Evolutionary conservation across 2,113 vertebrate species (phyloP), one percentile per base, ranked within the genome.

Genomic region (Lates calcarifer): DNA sequence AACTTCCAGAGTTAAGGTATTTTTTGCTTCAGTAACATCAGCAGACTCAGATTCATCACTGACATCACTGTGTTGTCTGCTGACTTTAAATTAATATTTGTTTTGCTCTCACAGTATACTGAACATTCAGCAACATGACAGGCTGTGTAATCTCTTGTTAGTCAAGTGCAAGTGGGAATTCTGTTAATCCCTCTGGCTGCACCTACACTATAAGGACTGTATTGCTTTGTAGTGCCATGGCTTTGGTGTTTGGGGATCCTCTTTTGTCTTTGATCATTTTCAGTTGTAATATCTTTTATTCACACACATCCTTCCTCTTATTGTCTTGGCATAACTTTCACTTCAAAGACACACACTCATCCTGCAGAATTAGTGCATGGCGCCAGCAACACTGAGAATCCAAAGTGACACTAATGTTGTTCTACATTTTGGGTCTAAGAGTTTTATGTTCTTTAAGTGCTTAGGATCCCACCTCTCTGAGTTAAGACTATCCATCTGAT

Each of bases 151-250:
- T 82, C 73, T 84, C 35, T 53, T 62, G 65, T 57, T 84, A 13
- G 60, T 61, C 62, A 41, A 55, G 47, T 70, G 56, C 56, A 14
- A 53, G 70, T 61, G 43, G 71, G 55, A 45, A 35, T 68, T 56
- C 45, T 74, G 28, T 72, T 72, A 35, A 69, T 82, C 51, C 72
- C 64, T 74, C 71, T 79, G 82, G 64, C 71, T 92, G 58, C 67
- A 65, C 70, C 69, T 69, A 0, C 49, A 43, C 39, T 70, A 39
- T 24, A 6, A 60, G 24, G 29, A 62, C 56, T 61, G 74, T 39
- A 35, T 78, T 87, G 83, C 87, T 93, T 82, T 84, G 72, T 74
- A 51, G 76, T 80, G 85, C 33, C 81, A 57, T 79, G 87, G 73
- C 83, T 90, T 87, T 58, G 68, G 61, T 77, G 58, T 68, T 62